Base-by-base conservation (phyloP, 2,888 invertebrate species). In the Marronus borbonicus region DNA sequence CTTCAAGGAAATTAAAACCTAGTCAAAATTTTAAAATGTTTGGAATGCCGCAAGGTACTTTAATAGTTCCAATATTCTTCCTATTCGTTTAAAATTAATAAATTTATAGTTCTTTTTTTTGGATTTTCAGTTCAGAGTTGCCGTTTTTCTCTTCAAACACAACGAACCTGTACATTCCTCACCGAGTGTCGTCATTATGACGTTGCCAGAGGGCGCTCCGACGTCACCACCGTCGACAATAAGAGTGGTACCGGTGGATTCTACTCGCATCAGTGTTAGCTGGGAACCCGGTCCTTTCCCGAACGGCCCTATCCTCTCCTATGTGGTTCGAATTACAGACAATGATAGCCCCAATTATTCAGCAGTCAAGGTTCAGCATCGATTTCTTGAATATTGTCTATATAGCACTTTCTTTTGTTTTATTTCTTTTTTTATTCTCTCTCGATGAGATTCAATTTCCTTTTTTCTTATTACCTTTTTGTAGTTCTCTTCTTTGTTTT, bases 271-370 rank as follows among this genome's bases (percentile, higher is more conserved):
- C 80, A 95, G 96, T 81, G 92, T 98, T 79, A 95, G 94, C 84
- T 98, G 97, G 97, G 93, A 93, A 87, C 94, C 96, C 17, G 97
- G 97, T 17, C 92, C 92, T 76, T 96, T 95, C 86, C 94, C 95
- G 74, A 97, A 97, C 88, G 97, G 96, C 81, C 96, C 96, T 58
- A 91, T 98, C 83, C 92, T 96, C 80, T 95, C 96, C 81, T 98
- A 97, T 89, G 94, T 94, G 82, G 90, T 97, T 81, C 91, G 93
- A 84, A 92, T 97, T 65, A 91, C 91, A 78, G 88, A 88, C 82
- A 86, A 85, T 83, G 84, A 86, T 80, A 86, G 85, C 76, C 82
- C 84, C 76, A 85, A 84, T 82, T 86, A 86, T 80, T 86, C 88
- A 82, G 88, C 88, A 86, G 87, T 89, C 79, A 89, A 89, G 89